These are phyloP conservation scores for Urocolius indicus DNA, from an alignment of 2,113 vertebrate species.

Conservation along the genomic window DNA sequence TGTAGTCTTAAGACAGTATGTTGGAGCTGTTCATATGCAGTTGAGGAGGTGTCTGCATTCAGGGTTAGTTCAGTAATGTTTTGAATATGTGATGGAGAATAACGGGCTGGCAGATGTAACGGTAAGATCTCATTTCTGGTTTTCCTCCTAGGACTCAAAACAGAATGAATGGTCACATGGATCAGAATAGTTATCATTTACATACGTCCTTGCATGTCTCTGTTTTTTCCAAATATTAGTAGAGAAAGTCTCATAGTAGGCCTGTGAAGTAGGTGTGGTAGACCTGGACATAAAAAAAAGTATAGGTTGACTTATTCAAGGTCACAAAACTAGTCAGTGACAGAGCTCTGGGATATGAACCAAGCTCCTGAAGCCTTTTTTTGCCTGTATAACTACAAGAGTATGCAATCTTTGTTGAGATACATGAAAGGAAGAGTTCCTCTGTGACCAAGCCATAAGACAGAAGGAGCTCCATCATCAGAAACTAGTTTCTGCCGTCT, in stretches of 20 bases:
- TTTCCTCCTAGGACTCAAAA: background rate
- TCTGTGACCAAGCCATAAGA: background rate
- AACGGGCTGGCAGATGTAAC: background rate
- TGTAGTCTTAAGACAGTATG: background rate
- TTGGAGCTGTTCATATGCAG: background rate
- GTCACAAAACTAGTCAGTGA: background rate
- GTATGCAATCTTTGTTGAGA: background rate
- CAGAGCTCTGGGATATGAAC: background rate
- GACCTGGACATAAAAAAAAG: background rate
- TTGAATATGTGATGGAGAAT: background rate
- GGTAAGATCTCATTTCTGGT: background rate
- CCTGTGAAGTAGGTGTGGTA: background rate
- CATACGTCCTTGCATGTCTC: background rate
- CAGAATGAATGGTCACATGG: rapidly evolving
- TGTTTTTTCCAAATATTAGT: background rate
- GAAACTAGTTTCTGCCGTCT: background rate
- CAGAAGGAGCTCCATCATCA: background rate
- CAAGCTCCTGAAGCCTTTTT: background rate
- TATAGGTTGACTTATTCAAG: background rate
- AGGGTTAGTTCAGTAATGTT: background rate
- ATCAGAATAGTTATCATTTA: background rate
- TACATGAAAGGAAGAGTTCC: background rate
- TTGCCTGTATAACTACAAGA: background rate
- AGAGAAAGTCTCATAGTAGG: background rate
- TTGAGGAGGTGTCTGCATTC: background rate